Conservation (phyloP, 2,888 invertebrate genomes). For the Trissolcus brochymenae region DNA sequence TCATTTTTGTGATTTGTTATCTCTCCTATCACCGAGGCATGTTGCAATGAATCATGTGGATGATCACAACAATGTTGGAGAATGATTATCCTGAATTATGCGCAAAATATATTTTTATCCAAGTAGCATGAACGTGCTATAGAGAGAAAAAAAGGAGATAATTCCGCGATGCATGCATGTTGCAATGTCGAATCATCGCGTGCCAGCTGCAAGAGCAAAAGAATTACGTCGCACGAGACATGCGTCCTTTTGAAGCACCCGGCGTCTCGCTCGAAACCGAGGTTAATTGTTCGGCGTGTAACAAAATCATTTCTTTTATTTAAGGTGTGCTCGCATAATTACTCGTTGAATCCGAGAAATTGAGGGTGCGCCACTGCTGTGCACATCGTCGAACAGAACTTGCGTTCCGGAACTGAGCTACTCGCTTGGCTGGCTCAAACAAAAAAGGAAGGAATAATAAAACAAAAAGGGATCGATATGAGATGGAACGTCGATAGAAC, state of each 20-base stretch:
- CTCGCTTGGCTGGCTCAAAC: conserved; percentile 65
- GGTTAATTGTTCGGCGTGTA: conserved; percentile 59
- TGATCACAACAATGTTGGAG: conserved; percentile 23
- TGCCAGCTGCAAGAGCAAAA: conserved; percentile 39
- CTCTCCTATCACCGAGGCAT: neutral
- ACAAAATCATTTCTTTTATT: conserved; percentile 54
- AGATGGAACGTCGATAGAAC: conserved; percentile 20
- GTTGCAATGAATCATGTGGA: conserved; percentile 9
- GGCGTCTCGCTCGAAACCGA: conserved; percentile 51
- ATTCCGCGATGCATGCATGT: conserved; percentile 1
- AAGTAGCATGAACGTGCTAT: conserved; percentile 22
- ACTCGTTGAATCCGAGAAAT: conserved; percentile 64
- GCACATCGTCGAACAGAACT: conserved; percentile 62
- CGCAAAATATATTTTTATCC: conserved; percentile 16
- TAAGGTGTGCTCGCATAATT: conserved; percentile 61
- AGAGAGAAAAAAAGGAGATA: neutral
- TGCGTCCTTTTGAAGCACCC: conserved; percentile 24
- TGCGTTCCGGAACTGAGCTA: conserved; percentile 67
- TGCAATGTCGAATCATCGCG: conserved; percentile 39
- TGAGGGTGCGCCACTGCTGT: conserved; percentile 66
- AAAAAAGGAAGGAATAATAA: conserved; percentile 55
- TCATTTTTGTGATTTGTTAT: too few species aligned
- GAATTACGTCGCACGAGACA: conserved; percentile 39
- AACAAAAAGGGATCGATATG: conserved; percentile 1
- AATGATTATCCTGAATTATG: conserved; percentile 25